Conservation (phyloP, 2,888 invertebrate genomes). For the Cerastis leucographa region DNA sequence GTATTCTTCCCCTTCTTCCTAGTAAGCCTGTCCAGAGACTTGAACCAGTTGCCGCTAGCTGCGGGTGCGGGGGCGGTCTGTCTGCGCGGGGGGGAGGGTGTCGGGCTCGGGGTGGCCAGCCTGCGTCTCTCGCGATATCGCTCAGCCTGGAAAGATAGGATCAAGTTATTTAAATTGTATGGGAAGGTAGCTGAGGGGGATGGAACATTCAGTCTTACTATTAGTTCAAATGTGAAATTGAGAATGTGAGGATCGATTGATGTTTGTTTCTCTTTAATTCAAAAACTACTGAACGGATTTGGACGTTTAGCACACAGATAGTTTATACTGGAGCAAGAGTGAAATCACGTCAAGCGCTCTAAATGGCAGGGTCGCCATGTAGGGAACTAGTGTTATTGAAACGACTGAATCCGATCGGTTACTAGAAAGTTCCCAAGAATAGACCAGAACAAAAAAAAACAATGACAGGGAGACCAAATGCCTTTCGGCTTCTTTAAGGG, state of each 20-base stretch:
- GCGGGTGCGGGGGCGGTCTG: slow-evolving; percentile 84
- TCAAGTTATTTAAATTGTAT: neutral
- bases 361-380: no score
- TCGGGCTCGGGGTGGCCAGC: slow-evolving; percentile 94
- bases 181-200: neutral
- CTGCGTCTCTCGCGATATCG: slow-evolving; percentile 94
- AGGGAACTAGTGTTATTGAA: no score
- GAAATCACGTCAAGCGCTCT: no score
- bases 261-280: neutral
- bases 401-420: no score
- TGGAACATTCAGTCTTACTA: neutral
- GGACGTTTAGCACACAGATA: neutral
- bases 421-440: no score
- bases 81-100: slow-evolving; percentile 91
- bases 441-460: no score
- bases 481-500: no score
- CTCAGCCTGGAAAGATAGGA: slow-evolving; percentile 80
- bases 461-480: no score
- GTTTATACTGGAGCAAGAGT: neutral
- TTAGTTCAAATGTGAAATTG: neutral
- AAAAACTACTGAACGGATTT: neutral
- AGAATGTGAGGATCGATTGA: neutral
- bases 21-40: slow-evolving; percentile 93
- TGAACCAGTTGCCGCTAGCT: slow-evolving; percentile 94
- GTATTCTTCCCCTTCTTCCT: slow-evolving; percentile 91